phyloP scores from a whole-genome alignment of 2,113 vertebrate species.

The sheep (Ovis aries) region DNA sequence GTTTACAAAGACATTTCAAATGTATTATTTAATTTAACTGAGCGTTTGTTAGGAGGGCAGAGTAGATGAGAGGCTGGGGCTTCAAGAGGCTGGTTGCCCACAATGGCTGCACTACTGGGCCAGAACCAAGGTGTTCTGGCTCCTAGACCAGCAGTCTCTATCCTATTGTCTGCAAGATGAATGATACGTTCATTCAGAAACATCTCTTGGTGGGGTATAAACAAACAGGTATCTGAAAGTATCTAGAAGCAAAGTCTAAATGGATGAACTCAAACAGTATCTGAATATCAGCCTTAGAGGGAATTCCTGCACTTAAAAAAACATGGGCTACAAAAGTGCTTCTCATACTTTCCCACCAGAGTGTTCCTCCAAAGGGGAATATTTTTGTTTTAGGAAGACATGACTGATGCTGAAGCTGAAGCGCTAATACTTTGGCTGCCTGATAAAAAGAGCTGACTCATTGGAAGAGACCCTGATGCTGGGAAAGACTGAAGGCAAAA shows the following conservation, averaged over 20 bases:
- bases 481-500: not conserved
- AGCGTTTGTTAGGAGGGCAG: not conserved
- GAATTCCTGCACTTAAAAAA: not conserved
- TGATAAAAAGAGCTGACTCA: not conserved
- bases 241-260: not conserved
- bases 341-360: not conserved
- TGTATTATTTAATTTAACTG: not conserved
- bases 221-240: not conserved
- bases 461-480: not conserved
- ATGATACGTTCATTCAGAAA: not conserved
- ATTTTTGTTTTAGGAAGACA: not conserved
- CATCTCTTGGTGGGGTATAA: not conserved
- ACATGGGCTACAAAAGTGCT: not conserved
- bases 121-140: not conserved
- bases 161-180: not conserved
- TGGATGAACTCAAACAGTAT: not conserved
- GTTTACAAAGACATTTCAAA: not conserved
- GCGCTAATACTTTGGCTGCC: not conserved
- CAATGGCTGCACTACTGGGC: not conserved
- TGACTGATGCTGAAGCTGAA: not conserved
- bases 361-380: not conserved
- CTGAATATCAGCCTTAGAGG: not conserved
- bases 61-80: not conserved
- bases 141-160: not conserved
- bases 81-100: not conserved